phyloP scores from a whole-genome alignment of 1,140 invertebrate genomes.

The Schmidtea mediterranea region DNA sequence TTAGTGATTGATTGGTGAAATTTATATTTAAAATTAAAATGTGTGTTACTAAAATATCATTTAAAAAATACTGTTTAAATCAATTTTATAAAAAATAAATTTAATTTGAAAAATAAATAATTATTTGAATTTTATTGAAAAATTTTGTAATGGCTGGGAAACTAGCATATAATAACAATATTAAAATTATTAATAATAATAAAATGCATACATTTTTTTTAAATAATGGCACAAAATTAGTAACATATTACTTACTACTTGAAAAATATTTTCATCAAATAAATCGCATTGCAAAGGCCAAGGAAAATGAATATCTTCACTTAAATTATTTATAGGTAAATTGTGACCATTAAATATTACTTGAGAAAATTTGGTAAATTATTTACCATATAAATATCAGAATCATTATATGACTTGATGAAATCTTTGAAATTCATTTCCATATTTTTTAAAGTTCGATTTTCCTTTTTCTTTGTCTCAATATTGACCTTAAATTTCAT shows the following conservation, averaged over 20 bases:
- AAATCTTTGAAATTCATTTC: constrained; percentile 17
- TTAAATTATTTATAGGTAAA: constrained; percentile 5
- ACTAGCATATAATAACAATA: too few species aligned
- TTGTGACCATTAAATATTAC: constrained; percentile 10
- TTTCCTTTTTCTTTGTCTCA: constrained; percentile 21
- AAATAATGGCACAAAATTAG: background rate
- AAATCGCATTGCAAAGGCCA: constrained; percentile 16
- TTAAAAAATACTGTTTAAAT: too few species aligned
- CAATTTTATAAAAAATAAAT: too few species aligned
- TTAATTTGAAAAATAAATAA: too few species aligned
- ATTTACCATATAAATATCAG: constrained; percentile 20
- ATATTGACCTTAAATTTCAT: constrained; percentile 11
- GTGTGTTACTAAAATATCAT: too few species aligned
- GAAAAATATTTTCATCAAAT: constrained; percentile 11
- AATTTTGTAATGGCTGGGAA: too few species aligned
- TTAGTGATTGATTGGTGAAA: too few species aligned
- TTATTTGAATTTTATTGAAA: too few species aligned
- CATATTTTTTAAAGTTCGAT: constrained; percentile 11
- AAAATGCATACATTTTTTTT: background rate
- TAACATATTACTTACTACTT: background rate
- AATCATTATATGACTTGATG: constrained; percentile 16
- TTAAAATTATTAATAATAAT: background rate
- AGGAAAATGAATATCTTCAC: constrained; percentile 17
- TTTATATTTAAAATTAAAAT: too few species aligned
- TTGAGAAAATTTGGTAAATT: constrained; percentile 15